A percentile compares a stretch with the other conserved stretches of the same genome.
phyloP scores from a whole-genome alignment of 2,797 vertebrate species.

The Pelochelys cantorii region DNA sequence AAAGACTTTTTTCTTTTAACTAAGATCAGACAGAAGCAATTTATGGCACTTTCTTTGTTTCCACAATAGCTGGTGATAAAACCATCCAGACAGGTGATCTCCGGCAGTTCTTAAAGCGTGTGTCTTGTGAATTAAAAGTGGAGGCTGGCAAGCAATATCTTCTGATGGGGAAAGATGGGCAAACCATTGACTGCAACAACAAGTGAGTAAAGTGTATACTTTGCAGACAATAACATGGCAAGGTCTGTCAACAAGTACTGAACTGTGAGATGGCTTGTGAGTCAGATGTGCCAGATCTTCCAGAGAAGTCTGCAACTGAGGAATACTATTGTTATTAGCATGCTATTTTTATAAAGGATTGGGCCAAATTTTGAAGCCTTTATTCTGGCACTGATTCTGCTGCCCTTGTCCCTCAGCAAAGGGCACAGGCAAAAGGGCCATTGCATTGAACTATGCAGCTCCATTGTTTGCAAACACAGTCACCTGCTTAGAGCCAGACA shows the following conservation, averaged over 20 bases:
- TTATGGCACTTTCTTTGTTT: not conserved
- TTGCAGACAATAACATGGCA: rapidly evolving
- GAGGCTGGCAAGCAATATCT: slow-evolving; percentile 66
- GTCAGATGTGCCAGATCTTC: not conserved
- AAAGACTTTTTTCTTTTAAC: not conserved
- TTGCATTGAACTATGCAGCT: not conserved
- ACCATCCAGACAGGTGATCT: slow-evolving; percentile 23
- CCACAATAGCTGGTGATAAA: slow-evolving; percentile 63
- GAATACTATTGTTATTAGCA: not conserved
- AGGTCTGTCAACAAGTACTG: not conserved
- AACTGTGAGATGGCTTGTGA: not conserved
- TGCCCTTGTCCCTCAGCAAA: not conserved
- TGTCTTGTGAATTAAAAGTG: slow-evolving; percentile 60
- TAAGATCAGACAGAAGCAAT: not conserved
- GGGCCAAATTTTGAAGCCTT: not conserved
- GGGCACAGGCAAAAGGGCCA: not conserved
- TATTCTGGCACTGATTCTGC: not conserved
- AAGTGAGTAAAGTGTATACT: slow-evolving; percentile 62
- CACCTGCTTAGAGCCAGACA: not conserved
- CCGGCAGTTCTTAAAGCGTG: slow-evolving; percentile 66
- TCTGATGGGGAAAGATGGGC: slow-evolving; percentile 76
- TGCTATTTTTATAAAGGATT: not conserved
- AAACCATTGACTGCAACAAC: slow-evolving; percentile 43
- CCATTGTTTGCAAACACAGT: not conserved
- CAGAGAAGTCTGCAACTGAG: not conserved